These are phyloP conservation scores for Noctilio leporinus DNA, from an alignment of 2,113 vertebrate species.

Conservation along the genomic window DNA sequence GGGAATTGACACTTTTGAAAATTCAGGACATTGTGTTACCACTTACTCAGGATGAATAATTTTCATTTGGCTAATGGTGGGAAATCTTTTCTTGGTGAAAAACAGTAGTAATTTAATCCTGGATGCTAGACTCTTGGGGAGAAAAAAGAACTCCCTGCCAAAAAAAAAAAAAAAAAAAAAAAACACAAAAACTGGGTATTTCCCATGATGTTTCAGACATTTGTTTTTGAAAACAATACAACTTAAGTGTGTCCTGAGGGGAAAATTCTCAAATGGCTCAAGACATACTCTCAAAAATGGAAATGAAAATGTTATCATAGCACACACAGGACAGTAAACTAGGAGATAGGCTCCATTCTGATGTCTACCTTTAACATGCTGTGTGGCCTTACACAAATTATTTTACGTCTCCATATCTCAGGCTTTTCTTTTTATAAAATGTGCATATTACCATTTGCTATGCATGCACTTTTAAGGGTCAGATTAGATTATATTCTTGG, in stretches of 20 bases:
- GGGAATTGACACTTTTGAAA: neutral
- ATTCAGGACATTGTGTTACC: neutral
- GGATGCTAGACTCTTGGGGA: neutral
- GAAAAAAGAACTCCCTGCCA: neutral
- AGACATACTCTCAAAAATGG: neutral
- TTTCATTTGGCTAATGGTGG: neutral
- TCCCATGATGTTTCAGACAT: neutral
- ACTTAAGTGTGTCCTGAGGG: neutral
- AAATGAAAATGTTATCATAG: neutral
- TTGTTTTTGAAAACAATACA: neutral
- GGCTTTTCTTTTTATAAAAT: neutral
- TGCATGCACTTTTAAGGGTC: neutral
- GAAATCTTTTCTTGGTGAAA: neutral
- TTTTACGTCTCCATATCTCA: neutral
- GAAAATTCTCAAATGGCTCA: neutral
- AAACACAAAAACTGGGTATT: neutral
- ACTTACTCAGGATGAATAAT: neutral
- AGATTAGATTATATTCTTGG: neutral
- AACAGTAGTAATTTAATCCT: neutral
- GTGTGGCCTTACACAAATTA: neutral
- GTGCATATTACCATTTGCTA: neutral
- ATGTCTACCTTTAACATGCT: neutral
- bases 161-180: neutral
- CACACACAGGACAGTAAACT: neutral
- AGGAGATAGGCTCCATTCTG: neutral